A percentile compares a stretch with the other conserved stretches of the same genome.
Evolutionary conservation across 2,888 invertebrate species (phyloP).

Genomic region (Melipona bicolor): DNA sequence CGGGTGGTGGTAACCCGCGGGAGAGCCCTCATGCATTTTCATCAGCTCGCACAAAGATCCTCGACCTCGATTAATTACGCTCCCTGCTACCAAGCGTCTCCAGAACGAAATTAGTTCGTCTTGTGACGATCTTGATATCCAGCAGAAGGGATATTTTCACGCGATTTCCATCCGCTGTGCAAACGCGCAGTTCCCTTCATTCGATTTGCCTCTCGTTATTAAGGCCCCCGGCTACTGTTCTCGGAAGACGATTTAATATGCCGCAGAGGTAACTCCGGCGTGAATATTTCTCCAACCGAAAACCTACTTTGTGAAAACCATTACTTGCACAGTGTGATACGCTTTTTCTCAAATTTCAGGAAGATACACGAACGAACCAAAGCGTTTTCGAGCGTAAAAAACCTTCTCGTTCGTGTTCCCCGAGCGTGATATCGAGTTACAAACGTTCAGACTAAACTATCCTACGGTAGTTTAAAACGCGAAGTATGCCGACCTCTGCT

Average conservation of each 20-base stretch:
- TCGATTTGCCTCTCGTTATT: not conserved
- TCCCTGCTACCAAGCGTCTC: not conserved
- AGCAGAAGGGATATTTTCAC: not conserved
- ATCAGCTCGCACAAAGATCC: constrained; percentile 33
- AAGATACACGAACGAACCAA: too few relatives aligned
- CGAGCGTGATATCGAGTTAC: too few relatives aligned
- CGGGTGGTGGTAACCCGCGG: not conserved
- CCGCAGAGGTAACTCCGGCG: not conserved
- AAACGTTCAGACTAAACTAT: not conserved
- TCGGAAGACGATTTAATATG: fast-evolving
- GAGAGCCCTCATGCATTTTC: constrained; percentile 32
- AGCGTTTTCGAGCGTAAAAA: too few relatives aligned
- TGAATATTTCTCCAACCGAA: not conserved
- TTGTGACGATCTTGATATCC: constrained; percentile 6
- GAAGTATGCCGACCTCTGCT: not conserved
- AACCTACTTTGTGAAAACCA: not conserved
- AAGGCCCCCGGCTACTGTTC: not conserved
- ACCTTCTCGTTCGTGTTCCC: too few relatives aligned
- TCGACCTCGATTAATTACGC: constrained; percentile 30
- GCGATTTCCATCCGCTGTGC: not conserved
- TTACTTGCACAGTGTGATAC: too few relatives aligned
- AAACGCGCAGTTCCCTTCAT: not conserved
- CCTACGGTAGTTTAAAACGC: not conserved
- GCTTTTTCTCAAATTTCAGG: too few relatives aligned
- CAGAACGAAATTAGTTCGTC: constrained; percentile 10